phyloP scores from a whole-genome alignment of 2,888 invertebrate genomes.

The Galeruca laticollis region DNA sequence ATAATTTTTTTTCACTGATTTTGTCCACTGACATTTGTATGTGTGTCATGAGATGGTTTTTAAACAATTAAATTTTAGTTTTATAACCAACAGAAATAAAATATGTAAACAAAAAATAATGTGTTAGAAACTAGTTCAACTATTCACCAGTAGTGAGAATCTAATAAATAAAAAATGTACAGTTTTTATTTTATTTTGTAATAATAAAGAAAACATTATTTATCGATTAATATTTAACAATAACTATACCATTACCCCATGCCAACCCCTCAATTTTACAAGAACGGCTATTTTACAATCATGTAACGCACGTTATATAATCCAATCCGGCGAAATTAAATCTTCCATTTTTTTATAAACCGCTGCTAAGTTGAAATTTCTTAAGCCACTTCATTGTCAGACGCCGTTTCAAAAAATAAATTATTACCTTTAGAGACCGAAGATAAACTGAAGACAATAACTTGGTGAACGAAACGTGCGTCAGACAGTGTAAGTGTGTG shows the following conservation, averaged over 20 bases:
- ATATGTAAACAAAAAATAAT: constrained; percentile 59
- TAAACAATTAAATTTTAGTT: constrained; percentile 30
- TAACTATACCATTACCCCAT: constrained; percentile 58
- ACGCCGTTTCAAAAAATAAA: too few species aligned
- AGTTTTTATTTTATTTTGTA: constrained; percentile 48
- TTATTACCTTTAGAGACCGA: too few species aligned
- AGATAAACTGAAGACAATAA: too few species aligned
- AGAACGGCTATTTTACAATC: constrained; percentile 55
- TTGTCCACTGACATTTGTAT: not conserved
- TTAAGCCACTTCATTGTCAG: too few species aligned
- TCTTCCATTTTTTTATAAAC: not conserved
- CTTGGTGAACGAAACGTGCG: too few species aligned
- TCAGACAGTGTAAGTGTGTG: too few species aligned
- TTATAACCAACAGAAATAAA: constrained; percentile 60
- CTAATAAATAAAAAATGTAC: constrained; percentile 62
- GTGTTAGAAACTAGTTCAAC: constrained; percentile 58
- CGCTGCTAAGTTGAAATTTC: not conserved
- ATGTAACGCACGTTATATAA: constrained; percentile 44
- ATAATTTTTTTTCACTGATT: not conserved
- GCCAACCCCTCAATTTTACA: constrained; percentile 60
- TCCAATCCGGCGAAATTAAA: not conserved
- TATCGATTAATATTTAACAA: constrained; percentile 57
- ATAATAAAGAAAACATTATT: constrained; percentile 57
- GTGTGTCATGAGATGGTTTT: constrained; percentile 12
- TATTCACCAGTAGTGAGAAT: constrained; percentile 60